phyloP scores from a whole-genome alignment of 2,797 vertebrate species.

The Remorina albescens region DNA sequence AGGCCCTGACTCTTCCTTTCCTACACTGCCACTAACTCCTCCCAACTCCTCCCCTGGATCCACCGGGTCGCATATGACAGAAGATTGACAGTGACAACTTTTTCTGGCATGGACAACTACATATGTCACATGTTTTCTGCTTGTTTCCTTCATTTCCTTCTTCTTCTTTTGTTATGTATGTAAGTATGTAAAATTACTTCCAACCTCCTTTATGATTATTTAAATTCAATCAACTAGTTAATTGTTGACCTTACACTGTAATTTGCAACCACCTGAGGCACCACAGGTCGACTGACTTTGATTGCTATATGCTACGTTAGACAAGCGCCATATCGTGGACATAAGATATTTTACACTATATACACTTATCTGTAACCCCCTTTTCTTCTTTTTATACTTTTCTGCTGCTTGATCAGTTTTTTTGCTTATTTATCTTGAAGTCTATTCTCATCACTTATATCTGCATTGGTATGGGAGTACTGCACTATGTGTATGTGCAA shows the following conservation, averaged over 20 bases:
- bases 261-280: slow-evolving; percentile 42
- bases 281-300: slow-evolving; percentile 32
- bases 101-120: slow-evolving; percentile 26
- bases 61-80: slow-evolving; percentile 8
- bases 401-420: slow-evolving; percentile 29
- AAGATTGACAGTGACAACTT: slow-evolving; percentile 40
- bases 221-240: slow-evolving; percentile 49
- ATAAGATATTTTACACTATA: slow-evolving; percentile 24
- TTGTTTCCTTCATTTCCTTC: slow-evolving; percentile 12
- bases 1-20: slow-evolving; percentile 45
- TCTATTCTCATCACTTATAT: slow-evolving; percentile 48
- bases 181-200: slow-evolving; percentile 47
- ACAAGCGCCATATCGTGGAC: slow-evolving; percentile 30
- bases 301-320: slow-evolving; percentile 11
- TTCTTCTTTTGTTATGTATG: slow-evolving; percentile 49
- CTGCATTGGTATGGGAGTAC: slow-evolving; percentile 63
- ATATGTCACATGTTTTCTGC: background rate
- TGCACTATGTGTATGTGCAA: slow-evolving; percentile 60
- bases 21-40: slow-evolving; percentile 32
- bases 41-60: slow-evolving; percentile 42
- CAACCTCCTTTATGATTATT: slow-evolving; percentile 29
- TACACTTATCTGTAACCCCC: slow-evolving; percentile 24
- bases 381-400: slow-evolving; percentile 41
- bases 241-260: slow-evolving; percentile 5
- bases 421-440: slow-evolving; percentile 61